Base-by-base conservation (phyloP, 1,140 invertebrate species). In the Campodea augens region DNA sequence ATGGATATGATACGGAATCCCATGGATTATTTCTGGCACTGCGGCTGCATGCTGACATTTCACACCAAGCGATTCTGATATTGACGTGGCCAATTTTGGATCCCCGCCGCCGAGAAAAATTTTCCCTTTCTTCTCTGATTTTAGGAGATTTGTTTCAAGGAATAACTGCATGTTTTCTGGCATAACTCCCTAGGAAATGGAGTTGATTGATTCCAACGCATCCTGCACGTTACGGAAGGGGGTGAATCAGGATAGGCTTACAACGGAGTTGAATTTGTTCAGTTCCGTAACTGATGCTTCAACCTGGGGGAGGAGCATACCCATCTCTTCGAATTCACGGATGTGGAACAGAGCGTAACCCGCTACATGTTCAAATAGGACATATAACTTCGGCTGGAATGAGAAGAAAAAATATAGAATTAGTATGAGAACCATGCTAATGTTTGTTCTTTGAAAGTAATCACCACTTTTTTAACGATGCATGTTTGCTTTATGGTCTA, bases 141-240 rank as follows among this genome's bases (percentile, higher is more conserved):
- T 84, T 0, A 90, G 81, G 12, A 98, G 63, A 51, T 81, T 78
- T 12, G 77, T 77, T 57, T 96, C 89, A 7, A 99, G 60, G 57
- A 98, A 98, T 1, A 83, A 57, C 50, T 81, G 70, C 22, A 98
- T 64, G 58, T 97, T 89, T 52, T 93, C 82, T 25, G 92, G 81
- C 10, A 95, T 57, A 47, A 96, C 69, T 61, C 72, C 95, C 77
- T 98, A 95, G 1, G 92, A 96, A 37, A 98, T 74, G 45, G 78
- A 78, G 65, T 98, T 98, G 23, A 93, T 83, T 62, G 93, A 98
- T 58, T 98, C 91, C 46, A 99, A 65, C n/a, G 95, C 93, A 46
- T 82, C 72, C 18, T 87, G 66, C 20, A 89, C 91, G 54, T 83
- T 90, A 68, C 93, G 97, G 60, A 98, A 99, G 0, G 96, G 91